A percentile compares a stretch with the other conserved stretches of the same genome.
These are phyloP conservation scores for Clarias laeviceps DNA, from an alignment of 2,797 vertebrate genomes.

Conservation along the genomic window DNA sequence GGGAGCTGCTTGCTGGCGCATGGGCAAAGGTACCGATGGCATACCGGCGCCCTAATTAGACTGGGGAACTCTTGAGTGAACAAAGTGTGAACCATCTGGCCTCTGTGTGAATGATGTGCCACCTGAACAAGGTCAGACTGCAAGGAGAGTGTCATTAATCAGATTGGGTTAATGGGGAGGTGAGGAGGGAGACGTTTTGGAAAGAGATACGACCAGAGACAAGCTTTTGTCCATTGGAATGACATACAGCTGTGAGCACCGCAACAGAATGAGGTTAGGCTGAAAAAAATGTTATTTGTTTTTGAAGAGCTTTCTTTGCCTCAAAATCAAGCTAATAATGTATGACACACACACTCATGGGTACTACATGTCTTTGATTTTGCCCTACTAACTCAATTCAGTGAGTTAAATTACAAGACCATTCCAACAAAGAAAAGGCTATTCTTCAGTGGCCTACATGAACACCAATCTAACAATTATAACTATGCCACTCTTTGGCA, in stretches of 20 bases:
- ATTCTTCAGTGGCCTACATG: neutral
- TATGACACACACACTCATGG: neutral
- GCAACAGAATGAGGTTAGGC: conserved; percentile 1
- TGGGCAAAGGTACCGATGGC: conserved; percentile 37
- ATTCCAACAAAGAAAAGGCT: neutral
- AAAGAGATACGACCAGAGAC: conserved; percentile 49
- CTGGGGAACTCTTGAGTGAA: conserved; percentile 54
- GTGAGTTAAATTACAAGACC: neutral
- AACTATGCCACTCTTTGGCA: neutral
- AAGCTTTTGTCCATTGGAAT: conserved; percentile 34
- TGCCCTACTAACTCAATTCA: neutral
- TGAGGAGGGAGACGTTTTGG: conserved; percentile 34
- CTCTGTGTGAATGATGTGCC: conserved; percentile 49
- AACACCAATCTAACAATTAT: neutral
- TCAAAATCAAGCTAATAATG: neutral
- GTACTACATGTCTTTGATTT: neutral
- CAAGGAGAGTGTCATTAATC: conserved; percentile 69
- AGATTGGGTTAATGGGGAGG: conserved; percentile 61
- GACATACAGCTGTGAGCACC: neutral
- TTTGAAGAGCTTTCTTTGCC: neutral
- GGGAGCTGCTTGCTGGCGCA: conserved; percentile 26
- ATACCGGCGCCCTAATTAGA: conserved; percentile 61
- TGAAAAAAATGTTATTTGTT: neutral
- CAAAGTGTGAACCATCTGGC: conserved; percentile 71
- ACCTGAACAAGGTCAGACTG: conserved; percentile 69